Evolutionary conservation across 1,140 invertebrate genomes (phyloP).

Genomic region (Drosophila orosa): DNA sequence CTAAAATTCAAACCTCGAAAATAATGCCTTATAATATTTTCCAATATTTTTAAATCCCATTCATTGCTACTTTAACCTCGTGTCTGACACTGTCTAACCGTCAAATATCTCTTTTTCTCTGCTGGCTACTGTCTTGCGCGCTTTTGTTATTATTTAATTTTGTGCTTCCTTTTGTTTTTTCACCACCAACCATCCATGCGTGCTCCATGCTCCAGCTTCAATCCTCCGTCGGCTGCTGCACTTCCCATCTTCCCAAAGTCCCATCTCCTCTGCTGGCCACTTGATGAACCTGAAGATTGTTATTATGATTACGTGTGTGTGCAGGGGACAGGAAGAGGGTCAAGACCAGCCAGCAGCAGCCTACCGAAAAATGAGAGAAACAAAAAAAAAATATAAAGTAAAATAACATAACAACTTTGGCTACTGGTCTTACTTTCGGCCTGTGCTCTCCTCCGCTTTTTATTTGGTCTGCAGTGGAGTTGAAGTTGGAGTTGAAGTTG

Average conservation of each 20-base stretch:
- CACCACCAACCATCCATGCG: not conserved
- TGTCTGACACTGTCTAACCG: conserved; percentile 19
- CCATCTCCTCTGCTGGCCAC: conserved; percentile 33
- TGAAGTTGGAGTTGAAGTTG: not conserved
- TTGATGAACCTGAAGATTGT: conserved; percentile 57
- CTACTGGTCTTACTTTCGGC: conserved; percentile 73
- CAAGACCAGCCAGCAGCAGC: conserved; percentile 56
- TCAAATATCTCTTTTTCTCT: conserved; percentile 39
- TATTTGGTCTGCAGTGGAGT: conserved; percentile 51
- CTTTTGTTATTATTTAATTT: conserved; percentile 77
- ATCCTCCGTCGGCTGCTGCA: conserved; percentile 16
- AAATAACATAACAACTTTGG: conserved; percentile 66
- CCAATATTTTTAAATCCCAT: no score
- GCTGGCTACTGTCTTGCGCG: conserved; percentile 73
- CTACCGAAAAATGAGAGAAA: conserved; percentile 23
- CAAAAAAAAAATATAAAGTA: conserved; percentile 17
- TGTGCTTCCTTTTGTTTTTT: conserved; percentile 60
- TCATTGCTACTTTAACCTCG: not conserved
- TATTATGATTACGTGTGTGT: conserved; percentile 55
- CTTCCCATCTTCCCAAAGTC: conserved; percentile 27
- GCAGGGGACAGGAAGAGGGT: conserved; percentile 48
- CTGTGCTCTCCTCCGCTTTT: conserved; percentile 16
- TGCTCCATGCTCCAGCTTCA: conserved; percentile 11
- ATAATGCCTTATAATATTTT: no score
- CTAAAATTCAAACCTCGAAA: no score